These are phyloP conservation scores for Pseudolaguvia tuberculata DNA, from an alignment of 2,113 vertebrate genomes.

Conservation along the genomic window DNA sequence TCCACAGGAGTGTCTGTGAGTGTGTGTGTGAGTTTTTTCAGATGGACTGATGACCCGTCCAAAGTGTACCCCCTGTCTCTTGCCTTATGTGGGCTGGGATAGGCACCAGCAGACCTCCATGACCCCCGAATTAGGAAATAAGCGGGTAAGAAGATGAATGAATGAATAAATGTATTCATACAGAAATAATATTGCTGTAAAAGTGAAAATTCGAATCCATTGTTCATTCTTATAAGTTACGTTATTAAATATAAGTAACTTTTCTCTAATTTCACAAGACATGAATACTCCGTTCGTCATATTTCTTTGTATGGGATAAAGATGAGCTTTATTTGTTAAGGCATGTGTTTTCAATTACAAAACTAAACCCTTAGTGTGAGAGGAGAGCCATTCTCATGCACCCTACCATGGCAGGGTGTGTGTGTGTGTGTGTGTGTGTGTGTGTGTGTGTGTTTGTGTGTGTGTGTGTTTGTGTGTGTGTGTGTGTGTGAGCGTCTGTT, in stretches of 20 bases:
- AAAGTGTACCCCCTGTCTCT: no score
- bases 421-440: conserved; percentile 16
- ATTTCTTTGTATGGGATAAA: conserved; percentile 12
- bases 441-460: conserved; percentile 15
- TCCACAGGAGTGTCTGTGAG: no score
- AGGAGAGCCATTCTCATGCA: conserved; percentile 25
- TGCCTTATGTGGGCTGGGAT: no score
- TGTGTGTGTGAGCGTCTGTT: conserved; percentile 26
- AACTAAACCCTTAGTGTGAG: neutral
- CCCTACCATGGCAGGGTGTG: conserved; percentile 26
- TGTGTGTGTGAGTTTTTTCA: no score
- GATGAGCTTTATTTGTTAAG: conserved; percentile 19
- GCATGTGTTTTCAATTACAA: conserved; percentile 21
- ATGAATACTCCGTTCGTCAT: neutral
- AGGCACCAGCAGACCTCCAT: no score
- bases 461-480: conserved; percentile 35
- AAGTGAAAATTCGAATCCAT: neutral
- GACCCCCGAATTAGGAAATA: no score
- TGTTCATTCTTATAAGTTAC: neutral
- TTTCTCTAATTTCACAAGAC: conserved; percentile 17
- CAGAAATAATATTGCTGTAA: neutral
- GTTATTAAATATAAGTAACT: neutral
- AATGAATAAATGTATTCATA: no score
- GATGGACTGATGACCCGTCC: no score
- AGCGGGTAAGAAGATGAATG: no score